A percentile compares a stretch with the other conserved stretches of the same genome.
These are phyloP conservation scores for Lithophane semibrunnea DNA, from an alignment of 2,888 invertebrate species.

Conservation along the genomic window DNA sequence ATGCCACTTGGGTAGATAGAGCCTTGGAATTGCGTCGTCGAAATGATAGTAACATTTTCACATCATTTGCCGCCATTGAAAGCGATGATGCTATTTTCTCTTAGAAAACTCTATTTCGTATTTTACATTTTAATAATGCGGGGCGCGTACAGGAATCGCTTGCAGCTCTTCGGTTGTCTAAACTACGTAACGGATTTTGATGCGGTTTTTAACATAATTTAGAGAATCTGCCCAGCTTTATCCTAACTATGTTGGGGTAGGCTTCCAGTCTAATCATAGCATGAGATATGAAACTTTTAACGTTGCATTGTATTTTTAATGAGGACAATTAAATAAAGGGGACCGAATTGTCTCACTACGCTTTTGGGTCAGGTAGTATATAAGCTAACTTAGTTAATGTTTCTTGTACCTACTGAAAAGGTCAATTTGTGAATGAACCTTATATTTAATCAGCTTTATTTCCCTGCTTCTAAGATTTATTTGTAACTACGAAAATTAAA, in stretches of 20 bases:
- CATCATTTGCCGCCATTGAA: background rate
- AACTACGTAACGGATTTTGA: background rate
- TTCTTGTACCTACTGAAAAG: background rate
- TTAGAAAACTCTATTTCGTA: background rate
- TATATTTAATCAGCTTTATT: background rate
- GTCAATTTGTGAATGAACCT: background rate
- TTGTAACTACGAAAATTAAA: background rate
- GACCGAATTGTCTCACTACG: background rate
- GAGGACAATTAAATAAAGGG: background rate
- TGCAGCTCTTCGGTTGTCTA: background rate
- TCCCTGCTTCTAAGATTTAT: background rate
- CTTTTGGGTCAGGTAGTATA: background rate
- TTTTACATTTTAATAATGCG: background rate
- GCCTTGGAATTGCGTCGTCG: too few species aligned
- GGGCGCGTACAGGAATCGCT: too few species aligned
- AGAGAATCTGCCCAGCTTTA: too few species aligned
- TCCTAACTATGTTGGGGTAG: too few species aligned
- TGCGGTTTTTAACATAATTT: background rate
- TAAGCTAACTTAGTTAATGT: background rate
- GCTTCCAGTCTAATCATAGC: too few species aligned
- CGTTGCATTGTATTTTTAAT: too few species aligned
- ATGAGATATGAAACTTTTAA: too few species aligned
- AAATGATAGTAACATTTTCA: background rate
- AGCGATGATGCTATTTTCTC: background rate
- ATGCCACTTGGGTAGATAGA: too few species aligned